phyloP scores from a whole-genome alignment of 2,888 invertebrate species.

The Scaptomyza polygonia region DNA sequence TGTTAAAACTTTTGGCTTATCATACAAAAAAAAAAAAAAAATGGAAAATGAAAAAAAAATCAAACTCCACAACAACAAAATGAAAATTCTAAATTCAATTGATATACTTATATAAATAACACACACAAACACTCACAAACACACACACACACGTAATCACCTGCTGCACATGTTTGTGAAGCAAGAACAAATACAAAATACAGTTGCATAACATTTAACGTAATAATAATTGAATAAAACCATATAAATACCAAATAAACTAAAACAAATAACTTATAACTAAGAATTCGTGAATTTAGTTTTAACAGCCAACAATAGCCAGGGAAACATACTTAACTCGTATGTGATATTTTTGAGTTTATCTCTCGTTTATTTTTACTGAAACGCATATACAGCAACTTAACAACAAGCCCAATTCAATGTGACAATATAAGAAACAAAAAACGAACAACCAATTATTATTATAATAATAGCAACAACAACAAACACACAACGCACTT shows the following conservation, averaged over 20 bases:
- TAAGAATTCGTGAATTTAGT: constrained; percentile 79
- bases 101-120: constrained; percentile 77
- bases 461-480: constrained; percentile 49
- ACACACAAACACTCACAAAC: constrained; percentile 34
- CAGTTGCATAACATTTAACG: constrained; percentile 60
- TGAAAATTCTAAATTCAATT: constrained; percentile 77
- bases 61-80: constrained; percentile 31
- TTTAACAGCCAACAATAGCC: constrained; percentile 84
- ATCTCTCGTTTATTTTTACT: constrained; percentile 68
- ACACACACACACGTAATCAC: constrained; percentile 20
- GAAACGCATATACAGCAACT: constrained; percentile 54
- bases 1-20: constrained; percentile 73
- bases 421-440: constrained; percentile 61
- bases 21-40: constrained; percentile 45
- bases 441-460: constrained; percentile 59
- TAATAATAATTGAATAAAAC: constrained; percentile 29
- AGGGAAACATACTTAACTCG: constrained; percentile 84
- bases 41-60: constrained; percentile 19
- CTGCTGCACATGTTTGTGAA: constrained; percentile 60
- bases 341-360: constrained; percentile 84
- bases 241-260: constrained; percentile 43
- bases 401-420: constrained; percentile 63
- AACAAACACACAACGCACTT: constrained; percentile 69
- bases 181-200: constrained; percentile 61
- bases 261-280: constrained; percentile 58